phyloP scores from a whole-genome alignment of 2,888 invertebrate genomes.

The Drosophila barbarae region DNA sequence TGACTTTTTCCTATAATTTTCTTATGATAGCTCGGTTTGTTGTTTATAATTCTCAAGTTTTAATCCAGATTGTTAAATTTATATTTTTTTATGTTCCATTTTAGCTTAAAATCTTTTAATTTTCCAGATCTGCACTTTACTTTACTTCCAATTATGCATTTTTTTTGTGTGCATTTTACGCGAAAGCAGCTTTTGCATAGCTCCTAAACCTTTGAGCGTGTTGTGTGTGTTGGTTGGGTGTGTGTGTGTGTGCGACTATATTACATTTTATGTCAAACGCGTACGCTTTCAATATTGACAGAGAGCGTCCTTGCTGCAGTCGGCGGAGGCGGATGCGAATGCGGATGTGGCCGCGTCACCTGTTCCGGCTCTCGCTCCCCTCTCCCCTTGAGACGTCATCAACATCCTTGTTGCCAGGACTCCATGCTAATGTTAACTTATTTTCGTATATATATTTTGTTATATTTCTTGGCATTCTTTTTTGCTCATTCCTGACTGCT shows the following conservation, averaged over 20 bases:
- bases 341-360: slow-evolving; percentile 45
- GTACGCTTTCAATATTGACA: slow-evolving; percentile 75
- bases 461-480: slow-evolving; percentile 3
- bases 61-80: neutral
- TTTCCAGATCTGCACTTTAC: neutral
- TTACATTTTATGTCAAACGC: slow-evolving; percentile 75
- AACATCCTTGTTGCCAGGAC: slow-evolving; percentile 8
- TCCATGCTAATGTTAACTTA: slow-evolving; percentile 69
- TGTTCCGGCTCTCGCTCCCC: slow-evolving; percentile 32
- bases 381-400: neutral
- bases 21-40: neutral
- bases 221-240: slow-evolving; percentile 4
- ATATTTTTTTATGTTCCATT: fast-evolving
- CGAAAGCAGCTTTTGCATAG: slow-evolving; percentile 10
- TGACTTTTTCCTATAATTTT: neutral
- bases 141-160: neutral
- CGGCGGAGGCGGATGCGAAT: slow-evolving; percentile 39
- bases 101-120: fast-evolving
- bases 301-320: slow-evolving; percentile 49
- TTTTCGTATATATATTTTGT: slow-evolving; percentile 45
- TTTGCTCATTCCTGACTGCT: slow-evolving; percentile 40
- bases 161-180: slow-evolving; percentile 4
- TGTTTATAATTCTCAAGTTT: neutral
- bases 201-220: slow-evolving; percentile 13
- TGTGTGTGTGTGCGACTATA: slow-evolving; percentile 57